Percentiles rank a stretch among this genome's conserved stretches.
phyloP scores from a whole-genome alignment of 2,888 invertebrate genomes.

The Rotaria magnacalcarata region DNA sequence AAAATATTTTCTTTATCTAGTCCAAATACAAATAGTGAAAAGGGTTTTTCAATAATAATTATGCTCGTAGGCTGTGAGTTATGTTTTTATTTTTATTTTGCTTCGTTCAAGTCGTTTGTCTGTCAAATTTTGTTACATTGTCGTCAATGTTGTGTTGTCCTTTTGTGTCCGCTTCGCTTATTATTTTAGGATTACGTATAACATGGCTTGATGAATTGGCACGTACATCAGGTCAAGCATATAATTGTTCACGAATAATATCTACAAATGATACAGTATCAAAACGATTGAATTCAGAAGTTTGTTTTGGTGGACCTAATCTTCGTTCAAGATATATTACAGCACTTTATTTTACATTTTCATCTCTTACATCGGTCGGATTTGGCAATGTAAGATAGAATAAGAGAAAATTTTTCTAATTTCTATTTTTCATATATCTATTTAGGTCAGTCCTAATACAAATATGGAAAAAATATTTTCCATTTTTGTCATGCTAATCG shows the following conservation, averaged over 20 bases:
- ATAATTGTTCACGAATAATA: constrained; percentile 61
- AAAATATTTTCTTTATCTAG: not conserved
- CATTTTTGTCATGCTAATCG: constrained; percentile 94
- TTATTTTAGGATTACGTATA: constrained; percentile 38
- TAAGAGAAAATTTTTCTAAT: too few relatives aligned
- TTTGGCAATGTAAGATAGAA: constrained; percentile 61
- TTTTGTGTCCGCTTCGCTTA: constrained; percentile 3
- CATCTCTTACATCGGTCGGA: constrained; percentile 81
- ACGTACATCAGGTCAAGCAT: constrained; percentile 80
- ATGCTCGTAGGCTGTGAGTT: constrained; percentile 36
- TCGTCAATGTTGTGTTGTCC: constrained; percentile 1
- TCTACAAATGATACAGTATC: not conserved
- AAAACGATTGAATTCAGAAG: constrained; percentile 68
- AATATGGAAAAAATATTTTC: constrained; percentile 74
- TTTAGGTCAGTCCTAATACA: constrained; percentile 40
- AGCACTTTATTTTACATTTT: constrained; percentile 91
- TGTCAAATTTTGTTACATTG: not conserved
- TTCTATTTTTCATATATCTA: not conserved
- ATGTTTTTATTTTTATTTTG: not conserved
- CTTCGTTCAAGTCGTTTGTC: too few relatives aligned
- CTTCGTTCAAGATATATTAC: constrained; percentile 74
- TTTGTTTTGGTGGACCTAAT: constrained; percentile 53
- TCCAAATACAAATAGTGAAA: constrained; percentile 46
- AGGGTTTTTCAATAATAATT: constrained; percentile 32
- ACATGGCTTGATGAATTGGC: constrained; percentile 86